Evolutionary conservation across 2,113 vertebrate genomes (phyloP).

Genomic region (Setophaga petechia): DNA sequence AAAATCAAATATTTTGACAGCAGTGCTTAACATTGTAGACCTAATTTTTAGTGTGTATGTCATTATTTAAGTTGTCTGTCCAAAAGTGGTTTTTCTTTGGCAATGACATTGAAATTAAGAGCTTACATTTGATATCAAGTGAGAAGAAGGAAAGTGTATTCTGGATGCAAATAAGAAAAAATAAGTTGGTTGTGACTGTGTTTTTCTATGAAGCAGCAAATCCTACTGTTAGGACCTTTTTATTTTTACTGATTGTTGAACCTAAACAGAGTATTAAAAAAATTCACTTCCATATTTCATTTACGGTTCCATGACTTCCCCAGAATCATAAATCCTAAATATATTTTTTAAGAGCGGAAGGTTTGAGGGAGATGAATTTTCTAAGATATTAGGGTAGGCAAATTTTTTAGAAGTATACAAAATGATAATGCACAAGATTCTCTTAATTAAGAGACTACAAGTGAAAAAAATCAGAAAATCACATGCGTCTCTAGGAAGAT

Average conservation of each 20-base stretch:
- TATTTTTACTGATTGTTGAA: not conserved
- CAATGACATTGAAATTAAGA: not conserved
- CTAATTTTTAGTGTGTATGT: not conserved
- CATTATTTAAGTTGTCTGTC: not conserved
- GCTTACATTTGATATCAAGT: not conserved
- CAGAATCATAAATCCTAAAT: not conserved
- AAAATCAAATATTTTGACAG: not conserved
- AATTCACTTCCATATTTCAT: not conserved
- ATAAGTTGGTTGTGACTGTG: not conserved
- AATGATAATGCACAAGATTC: not conserved
- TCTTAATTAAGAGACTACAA: not conserved
- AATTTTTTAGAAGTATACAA: not conserved
- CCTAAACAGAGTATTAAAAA: not conserved
- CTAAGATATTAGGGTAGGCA: not conserved
- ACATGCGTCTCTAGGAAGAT: not conserved
- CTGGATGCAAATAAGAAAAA: not conserved
- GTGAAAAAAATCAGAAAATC: not conserved
- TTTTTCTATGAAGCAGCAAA: not conserved
- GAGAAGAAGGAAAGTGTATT: not conserved
- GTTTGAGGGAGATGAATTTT: not conserved
- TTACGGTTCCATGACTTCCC: not conserved
- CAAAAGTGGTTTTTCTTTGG: not conserved
- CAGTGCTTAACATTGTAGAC: not conserved
- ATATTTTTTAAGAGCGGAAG: not conserved
- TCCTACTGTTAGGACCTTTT: not conserved